Evolutionary conservation across 2,888 invertebrate genomes (phyloP).

Genomic region (Lacanobia wlatinum): DNA sequence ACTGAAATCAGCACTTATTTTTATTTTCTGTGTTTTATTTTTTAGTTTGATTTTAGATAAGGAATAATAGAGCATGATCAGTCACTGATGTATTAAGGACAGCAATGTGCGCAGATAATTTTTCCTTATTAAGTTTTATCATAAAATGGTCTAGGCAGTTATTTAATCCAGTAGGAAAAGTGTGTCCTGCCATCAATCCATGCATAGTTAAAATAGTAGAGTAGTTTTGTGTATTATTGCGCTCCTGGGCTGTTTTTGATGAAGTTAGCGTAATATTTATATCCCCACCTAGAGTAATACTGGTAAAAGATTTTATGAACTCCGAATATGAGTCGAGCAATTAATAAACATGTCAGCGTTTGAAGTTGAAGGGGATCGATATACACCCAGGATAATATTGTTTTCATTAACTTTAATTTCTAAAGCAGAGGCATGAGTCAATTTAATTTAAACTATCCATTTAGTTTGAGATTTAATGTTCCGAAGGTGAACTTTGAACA

Average conservation of each 20-base stretch:
- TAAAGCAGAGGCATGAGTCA: too few species aligned
- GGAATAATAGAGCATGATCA: neutral
- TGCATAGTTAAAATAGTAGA: neutral
- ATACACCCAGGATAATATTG: too few species aligned
- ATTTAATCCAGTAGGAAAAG: neutral
- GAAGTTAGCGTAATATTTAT: neutral
- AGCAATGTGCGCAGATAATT: neutral
- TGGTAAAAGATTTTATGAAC: neutral
- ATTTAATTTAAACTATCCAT: too few species aligned
- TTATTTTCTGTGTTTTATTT: neutral
- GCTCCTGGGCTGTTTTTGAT: neutral
- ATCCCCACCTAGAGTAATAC: neutral
- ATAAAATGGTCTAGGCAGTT: neutral
- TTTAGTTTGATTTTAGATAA: neutral
- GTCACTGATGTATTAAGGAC: neutral
- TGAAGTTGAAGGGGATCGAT: neutral
- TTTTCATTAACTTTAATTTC: too few species aligned
- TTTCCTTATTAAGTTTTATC: too few species aligned
- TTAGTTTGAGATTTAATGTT: too few species aligned
- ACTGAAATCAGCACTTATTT: neutral
- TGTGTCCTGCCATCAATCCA: neutral
- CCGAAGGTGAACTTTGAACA: too few species aligned
- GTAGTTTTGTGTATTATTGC: slow-evolving; percentile 3
- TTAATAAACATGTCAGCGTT: neutral
- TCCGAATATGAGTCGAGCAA: neutral